These are phyloP conservation scores for Dysdera silvatica DNA, from an alignment of 1,140 invertebrate genomes.

Conservation along the genomic window DNA sequence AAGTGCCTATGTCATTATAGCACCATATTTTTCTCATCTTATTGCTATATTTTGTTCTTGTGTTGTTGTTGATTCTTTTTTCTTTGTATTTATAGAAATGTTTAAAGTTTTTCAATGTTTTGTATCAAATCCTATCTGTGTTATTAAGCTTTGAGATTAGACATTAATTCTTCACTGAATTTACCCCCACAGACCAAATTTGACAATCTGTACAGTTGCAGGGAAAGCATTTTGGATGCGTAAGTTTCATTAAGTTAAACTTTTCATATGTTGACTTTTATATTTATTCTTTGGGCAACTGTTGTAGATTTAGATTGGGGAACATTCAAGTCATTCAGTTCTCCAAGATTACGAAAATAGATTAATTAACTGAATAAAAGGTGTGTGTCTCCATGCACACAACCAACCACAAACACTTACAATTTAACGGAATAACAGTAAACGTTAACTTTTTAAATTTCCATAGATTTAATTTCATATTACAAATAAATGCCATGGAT, in stretches of 20 bases:
- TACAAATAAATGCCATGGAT: too few species aligned
- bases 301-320: background rate
- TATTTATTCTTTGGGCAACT: background rate
- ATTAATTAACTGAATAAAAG: too few species aligned
- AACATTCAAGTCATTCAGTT: too few species aligned
- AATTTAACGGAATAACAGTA: too few species aligned
- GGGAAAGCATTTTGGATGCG: conserved; percentile 82
- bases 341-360: too few species aligned
- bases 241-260: conserved; percentile 47
- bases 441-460: too few species aligned
- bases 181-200: conserved; percentile 72
- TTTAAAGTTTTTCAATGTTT: background rate
- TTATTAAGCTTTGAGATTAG: background rate
- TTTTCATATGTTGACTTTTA: background rate
- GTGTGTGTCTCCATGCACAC: too few species aligned
- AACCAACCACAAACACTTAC: too few species aligned
- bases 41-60: background rate
- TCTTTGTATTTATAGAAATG: too few species aligned
- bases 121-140: background rate
- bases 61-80: too few species aligned
- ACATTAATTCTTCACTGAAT: background rate
- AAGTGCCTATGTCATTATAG: background rate
- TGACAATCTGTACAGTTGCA: conserved; percentile 89
- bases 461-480: too few species aligned
- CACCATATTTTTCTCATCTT: background rate